A percentile compares a stretch with the other conserved stretches of the same genome.
phyloP scores from a whole-genome alignment of 2,888 invertebrate species.

The Troides helena region DNA sequence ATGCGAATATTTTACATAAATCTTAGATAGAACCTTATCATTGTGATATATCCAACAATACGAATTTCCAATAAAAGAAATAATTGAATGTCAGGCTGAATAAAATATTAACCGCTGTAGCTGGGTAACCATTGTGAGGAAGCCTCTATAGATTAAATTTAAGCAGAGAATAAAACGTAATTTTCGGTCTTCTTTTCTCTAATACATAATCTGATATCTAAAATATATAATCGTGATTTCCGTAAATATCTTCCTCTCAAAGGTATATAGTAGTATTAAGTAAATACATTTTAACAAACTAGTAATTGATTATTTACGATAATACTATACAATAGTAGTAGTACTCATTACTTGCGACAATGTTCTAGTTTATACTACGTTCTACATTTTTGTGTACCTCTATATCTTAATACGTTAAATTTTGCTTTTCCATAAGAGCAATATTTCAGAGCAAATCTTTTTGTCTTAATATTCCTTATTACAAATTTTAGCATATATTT shows the following conservation, averaged over 20 bases:
- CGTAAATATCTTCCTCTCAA: too few relatives aligned
- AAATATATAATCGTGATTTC: too few relatives aligned
- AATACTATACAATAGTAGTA: too few relatives aligned
- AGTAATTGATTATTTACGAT: too few relatives aligned
- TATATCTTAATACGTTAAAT: too few relatives aligned
- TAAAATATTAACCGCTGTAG: slow-evolving; percentile 51
- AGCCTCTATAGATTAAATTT: slow-evolving; percentile 3
- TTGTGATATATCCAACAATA: slow-evolving; percentile 3
- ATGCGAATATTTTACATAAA: neutral
- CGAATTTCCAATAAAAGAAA: slow-evolving; percentile 46
- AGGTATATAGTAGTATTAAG: too few relatives aligned
- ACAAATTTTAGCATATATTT: neutral
- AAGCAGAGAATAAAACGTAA: slow-evolving; percentile 1
- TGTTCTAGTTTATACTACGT: too few relatives aligned
- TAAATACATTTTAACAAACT: too few relatives aligned
- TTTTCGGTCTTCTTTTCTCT: neutral
- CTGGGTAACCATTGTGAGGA: slow-evolving; percentile 3
- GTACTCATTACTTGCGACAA: too few relatives aligned
- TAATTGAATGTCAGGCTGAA: slow-evolving; percentile 64
- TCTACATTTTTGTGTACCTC: too few relatives aligned
- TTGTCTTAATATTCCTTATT: neutral
- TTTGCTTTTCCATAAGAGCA: too few relatives aligned
- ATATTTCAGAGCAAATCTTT: too few relatives aligned
- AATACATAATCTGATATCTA: neutral
- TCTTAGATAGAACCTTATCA: slow-evolving; percentile 1